phyloP scores from a whole-genome alignment of 2,888 invertebrate species.

The Leucania comma region DNA sequence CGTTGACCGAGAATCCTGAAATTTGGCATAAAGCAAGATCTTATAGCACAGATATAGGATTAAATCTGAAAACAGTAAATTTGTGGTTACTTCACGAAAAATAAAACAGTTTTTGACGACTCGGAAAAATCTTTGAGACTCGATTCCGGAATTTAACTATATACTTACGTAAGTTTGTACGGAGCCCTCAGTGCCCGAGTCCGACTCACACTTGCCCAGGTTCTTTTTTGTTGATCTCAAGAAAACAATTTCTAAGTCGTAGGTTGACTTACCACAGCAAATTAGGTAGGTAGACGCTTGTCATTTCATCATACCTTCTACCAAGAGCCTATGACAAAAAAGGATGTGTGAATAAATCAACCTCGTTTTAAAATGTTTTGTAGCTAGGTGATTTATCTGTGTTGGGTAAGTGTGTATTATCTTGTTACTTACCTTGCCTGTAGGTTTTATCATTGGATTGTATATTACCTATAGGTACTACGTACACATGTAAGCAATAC shows the following conservation, averaged over 20 bases:
- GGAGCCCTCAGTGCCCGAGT: too few relatives aligned
- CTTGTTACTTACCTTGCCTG: constrained; percentile 58
- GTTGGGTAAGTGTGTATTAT: constrained; percentile 53
- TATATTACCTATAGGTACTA: constrained; percentile 20
- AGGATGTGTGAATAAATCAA: constrained; percentile 60
- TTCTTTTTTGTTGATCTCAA: constrained; percentile 28
- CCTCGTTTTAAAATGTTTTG: constrained; percentile 44
- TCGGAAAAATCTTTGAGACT: too few relatives aligned
- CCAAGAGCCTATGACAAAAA: constrained; percentile 35
- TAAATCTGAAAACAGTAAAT: too few relatives aligned
- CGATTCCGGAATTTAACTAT: too few relatives aligned
- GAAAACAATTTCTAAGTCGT: constrained; percentile 26
- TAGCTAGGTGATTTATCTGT: constrained; percentile 52
- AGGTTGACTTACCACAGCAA: constrained; percentile 20
- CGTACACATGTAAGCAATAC: constrained; percentile 18
- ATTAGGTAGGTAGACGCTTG: constrained; percentile 12
- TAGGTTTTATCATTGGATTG: constrained; percentile 51
- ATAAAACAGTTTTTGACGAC: too few relatives aligned
- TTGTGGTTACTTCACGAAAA: too few relatives aligned
- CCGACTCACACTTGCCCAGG: too few relatives aligned
- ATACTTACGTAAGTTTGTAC: too few relatives aligned
- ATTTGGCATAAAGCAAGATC: too few relatives aligned
- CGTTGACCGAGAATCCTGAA: too few relatives aligned
- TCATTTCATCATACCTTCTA: constrained; percentile 32
- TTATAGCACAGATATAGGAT: too few relatives aligned